phyloP scores from a whole-genome alignment of 2,113 vertebrate species.

The Entomyzon cyanotis region DNA sequence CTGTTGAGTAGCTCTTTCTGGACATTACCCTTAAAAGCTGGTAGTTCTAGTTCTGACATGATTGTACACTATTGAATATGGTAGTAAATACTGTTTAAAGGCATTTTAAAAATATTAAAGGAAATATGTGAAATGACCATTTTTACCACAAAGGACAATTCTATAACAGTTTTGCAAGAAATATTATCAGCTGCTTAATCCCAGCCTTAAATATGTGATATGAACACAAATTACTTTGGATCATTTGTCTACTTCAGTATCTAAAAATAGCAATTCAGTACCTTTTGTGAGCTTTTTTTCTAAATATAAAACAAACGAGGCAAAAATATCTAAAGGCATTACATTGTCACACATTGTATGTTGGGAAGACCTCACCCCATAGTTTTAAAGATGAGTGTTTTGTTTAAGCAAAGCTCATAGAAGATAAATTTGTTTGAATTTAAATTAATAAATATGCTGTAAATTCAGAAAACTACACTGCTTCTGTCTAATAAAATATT shows the following conservation, averaged over 20 bases:
- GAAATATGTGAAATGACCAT: not conserved
- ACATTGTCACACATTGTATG: not conserved
- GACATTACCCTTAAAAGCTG: not conserved
- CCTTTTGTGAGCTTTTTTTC: not conserved
- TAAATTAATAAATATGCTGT: not conserved
- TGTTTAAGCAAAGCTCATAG: not conserved
- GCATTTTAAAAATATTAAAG: not conserved
- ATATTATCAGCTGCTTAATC: not conserved
- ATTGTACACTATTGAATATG: not conserved
- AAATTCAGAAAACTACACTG: not conserved
- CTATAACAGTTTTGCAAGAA: not conserved
- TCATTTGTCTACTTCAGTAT: not conserved
- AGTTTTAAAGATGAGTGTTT: not conserved
- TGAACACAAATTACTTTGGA: not conserved
- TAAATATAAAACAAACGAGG: not conserved
- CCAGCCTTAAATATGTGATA: not conserved
- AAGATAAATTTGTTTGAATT: not conserved
- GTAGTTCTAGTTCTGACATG: not conserved
- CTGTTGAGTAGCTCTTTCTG: not conserved
- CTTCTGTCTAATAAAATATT: not conserved
- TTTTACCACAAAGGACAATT: not conserved
- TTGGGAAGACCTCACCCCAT: not conserved
- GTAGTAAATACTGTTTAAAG: not conserved
- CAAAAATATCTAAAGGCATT: not conserved
- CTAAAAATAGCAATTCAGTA: not conserved